Evolutionary conservation across 2,797 vertebrate species (phyloP).

Genomic region (Sebastes taczanowskii): DNA sequence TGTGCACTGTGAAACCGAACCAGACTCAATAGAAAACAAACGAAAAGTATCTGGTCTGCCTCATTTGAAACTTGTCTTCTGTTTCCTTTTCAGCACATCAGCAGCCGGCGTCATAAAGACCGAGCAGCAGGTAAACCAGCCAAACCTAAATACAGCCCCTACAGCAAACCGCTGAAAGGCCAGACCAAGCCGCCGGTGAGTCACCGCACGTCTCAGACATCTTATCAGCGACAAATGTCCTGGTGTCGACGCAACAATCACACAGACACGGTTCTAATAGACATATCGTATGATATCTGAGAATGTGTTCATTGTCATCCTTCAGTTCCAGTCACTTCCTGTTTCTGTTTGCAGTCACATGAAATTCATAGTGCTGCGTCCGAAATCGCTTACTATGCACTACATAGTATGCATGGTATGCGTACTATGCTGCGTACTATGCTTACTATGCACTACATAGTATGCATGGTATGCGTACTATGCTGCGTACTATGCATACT

Average conservation of each 20-base stretch:
- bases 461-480: too few species aligned
- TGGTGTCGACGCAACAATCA: conserved; percentile 6
- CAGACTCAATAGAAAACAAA: too few species aligned
- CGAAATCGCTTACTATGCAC: neutral
- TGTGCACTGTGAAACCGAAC: too few species aligned
- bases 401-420: too few species aligned
- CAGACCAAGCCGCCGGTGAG: conserved; percentile 90
- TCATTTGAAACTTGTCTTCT: neutral
- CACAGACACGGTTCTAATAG: neutral
- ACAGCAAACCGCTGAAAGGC: conserved; percentile 92
- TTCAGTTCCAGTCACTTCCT: neutral
- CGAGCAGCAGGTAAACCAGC: conserved; percentile 96
- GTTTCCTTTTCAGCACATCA: conserved; percentile 90
- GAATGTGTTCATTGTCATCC: neutral
- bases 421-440: too few species aligned
- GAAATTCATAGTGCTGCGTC: neutral
- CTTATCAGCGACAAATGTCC: conserved; percentile 1
- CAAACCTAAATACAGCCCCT: conserved; percentile 98
- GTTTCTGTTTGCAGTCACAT: neutral
- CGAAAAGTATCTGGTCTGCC: neutral
- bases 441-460: too few species aligned
- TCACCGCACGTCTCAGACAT: conserved; percentile 25
- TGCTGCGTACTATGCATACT: too few species aligned
- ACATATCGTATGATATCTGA: neutral
- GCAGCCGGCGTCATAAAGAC: conserved; percentile 99